These are phyloP conservation scores for Hyla sarda DNA, from an alignment of 2,113 vertebrate genomes.

Conservation along the genomic window DNA sequence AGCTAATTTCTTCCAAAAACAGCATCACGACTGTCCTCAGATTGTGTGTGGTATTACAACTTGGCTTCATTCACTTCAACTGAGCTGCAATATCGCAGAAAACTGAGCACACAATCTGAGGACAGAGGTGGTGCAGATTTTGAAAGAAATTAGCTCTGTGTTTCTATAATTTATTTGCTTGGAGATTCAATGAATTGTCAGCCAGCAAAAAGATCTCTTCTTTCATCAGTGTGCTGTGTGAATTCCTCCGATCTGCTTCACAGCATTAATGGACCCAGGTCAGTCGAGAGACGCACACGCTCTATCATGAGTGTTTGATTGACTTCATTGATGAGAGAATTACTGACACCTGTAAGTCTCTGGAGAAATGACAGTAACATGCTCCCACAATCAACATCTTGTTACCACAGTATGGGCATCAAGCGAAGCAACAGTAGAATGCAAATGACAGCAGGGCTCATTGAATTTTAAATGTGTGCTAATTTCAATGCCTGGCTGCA, in stretches of 20 bases:
- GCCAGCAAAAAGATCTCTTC: background rate
- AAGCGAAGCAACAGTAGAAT: slow-evolving; percentile 43
- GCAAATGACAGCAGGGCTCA: slow-evolving; percentile 33
- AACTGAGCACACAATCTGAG: too few species aligned
- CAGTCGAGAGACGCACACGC: slow-evolving; percentile 22
- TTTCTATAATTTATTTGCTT: background rate
- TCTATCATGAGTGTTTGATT: slow-evolving; percentile 32
- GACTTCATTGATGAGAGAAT: slow-evolving; percentile 39
- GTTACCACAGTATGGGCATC: slow-evolving; percentile 23
- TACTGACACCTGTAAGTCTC: slow-evolving; percentile 45
- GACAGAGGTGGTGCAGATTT: too few species aligned
- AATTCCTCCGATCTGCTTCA: background rate
- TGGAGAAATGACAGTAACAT: slow-evolving; percentile 45
- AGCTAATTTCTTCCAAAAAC: too few species aligned
- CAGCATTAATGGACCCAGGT: slow-evolving; percentile 15
- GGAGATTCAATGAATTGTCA: background rate
- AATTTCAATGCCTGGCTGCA: slow-evolving; percentile 34
- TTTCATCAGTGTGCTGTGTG: background rate
- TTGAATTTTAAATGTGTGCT: slow-evolving; percentile 30
- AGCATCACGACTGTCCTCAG: too few species aligned
- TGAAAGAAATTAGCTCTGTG: too few species aligned
- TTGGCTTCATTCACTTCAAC: too few species aligned
- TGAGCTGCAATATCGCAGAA: too few species aligned
- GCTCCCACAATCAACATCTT: slow-evolving; percentile 30
- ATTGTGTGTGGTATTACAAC: too few species aligned